Percentiles rank a stretch among this genome's conserved stretches.
Conservation (phyloP, 2,797 vertebrate species). For the Aphelocoma californica region DNA sequence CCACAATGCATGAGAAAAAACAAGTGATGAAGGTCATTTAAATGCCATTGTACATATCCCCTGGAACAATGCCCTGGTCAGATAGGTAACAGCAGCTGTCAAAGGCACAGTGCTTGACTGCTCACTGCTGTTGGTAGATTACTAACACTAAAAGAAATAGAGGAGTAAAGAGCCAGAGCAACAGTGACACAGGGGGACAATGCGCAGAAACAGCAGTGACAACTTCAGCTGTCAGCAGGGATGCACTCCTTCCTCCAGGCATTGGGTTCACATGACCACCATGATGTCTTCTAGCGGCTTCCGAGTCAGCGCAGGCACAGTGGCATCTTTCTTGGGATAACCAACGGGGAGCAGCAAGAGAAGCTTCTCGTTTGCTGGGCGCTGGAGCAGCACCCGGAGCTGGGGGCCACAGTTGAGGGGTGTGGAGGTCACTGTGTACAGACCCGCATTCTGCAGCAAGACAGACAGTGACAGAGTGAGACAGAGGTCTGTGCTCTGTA, state of each 20-base stretch:
- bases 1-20: background rate
- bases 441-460: slow-evolving; percentile 84
- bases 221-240: background rate
- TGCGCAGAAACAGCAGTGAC: background rate
- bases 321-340: slow-evolving; percentile 85
- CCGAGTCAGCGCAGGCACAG: slow-evolving; percentile 84
- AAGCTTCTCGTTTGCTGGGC: slow-evolving; percentile 91
- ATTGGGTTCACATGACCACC: slow-evolving; percentile 74
- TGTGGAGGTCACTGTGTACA: slow-evolving; percentile 91
- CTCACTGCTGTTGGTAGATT: background rate
- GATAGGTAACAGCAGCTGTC: background rate
- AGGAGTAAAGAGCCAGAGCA: background rate
- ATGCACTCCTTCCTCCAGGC: background rate
- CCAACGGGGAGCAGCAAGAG: slow-evolving; percentile 92
- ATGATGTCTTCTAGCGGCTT: slow-evolving; percentile 86
- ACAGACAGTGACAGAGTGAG: background rate
- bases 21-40: background rate
- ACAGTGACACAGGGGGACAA: accelerated
- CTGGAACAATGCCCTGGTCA: background rate
- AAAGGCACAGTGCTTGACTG: background rate
- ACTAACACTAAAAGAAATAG: background rate
- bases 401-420: slow-evolving; percentile 94
- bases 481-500: background rate
- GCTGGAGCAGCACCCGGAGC: slow-evolving; percentile 83
- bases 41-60: background rate